Percentiles rank a stretch among this genome's conserved stretches.
Conservation (phyloP, 92 coral and sea anemone species). For the Zoanthus sociatus region DNA sequence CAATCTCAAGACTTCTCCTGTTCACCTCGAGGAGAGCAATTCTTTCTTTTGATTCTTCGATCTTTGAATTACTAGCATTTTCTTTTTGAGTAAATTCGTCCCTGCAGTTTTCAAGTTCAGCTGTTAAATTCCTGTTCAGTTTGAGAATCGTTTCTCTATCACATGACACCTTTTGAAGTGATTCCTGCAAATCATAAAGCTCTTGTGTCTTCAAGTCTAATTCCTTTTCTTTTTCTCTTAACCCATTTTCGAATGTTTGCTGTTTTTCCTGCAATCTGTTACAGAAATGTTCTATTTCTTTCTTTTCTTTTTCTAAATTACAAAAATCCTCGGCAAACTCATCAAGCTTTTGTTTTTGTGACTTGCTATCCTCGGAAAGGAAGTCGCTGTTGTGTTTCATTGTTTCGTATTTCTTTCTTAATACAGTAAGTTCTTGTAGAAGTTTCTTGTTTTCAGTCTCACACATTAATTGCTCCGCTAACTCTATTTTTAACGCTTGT, state of each 20-base stretch:
- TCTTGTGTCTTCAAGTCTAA: conserved; percentile 36
- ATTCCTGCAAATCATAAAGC: conserved; percentile 31
- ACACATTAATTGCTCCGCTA: conserved; percentile 9
- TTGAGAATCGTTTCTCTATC: conserved; percentile 10
- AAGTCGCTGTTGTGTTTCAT: conserved; percentile 16
- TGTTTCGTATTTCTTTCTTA: conserved; percentile 48
- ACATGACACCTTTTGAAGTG: neutral
- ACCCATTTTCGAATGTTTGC: conserved; percentile 38
- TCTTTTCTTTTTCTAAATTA: conserved; percentile 23
- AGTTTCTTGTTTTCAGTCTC: conserved; percentile 35
- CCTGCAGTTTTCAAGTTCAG: conserved; percentile 20
- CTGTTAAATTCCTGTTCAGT: conserved; percentile 35
- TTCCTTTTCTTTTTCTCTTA: conserved; percentile 60
- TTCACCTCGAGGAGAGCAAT: neutral
- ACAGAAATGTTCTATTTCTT: conserved; percentile 22
- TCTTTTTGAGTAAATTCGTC: conserved; percentile 36
- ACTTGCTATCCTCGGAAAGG: conserved; percentile 19
- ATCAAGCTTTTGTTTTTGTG: conserved; percentile 31
- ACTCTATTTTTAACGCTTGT: neutral
- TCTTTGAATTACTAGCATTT: conserved; percentile 20
- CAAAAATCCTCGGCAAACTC: conserved; percentile 40
- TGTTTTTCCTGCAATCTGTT: conserved; percentile 46
- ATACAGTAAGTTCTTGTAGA: conserved; percentile 17
- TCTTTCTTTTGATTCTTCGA: neutral
- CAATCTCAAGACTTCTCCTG: neutral